Evolutionary conservation across 2,113 vertebrate genomes (phyloP), one percentile per base, ranked within the genome.

Genomic region (Myocastor coypus): DNA sequence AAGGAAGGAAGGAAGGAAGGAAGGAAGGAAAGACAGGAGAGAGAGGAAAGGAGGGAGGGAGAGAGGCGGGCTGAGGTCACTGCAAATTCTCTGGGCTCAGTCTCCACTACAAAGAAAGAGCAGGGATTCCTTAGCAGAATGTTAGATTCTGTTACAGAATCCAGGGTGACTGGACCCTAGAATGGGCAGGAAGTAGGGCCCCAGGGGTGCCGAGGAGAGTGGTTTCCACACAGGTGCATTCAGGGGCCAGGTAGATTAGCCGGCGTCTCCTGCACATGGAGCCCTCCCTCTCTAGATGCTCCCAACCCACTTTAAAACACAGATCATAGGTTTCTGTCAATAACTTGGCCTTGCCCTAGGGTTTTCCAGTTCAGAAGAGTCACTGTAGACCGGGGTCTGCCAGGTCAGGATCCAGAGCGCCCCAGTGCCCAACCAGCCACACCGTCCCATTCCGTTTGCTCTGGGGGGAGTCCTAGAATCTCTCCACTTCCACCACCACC

Each of bases 351-450:
- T 40, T 83, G 52, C n/a, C 69, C 88, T 28, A 20, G 77, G 17
- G 12, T 55, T 64, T 26, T 87, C 63, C 46, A 6, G 77, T 63
- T 77, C 59, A 66, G 71, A 46, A 77, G 37, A n/a, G 20, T 34
- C 37, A 5, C 10, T 30, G 9, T 52, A 34, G 5, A 34, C 10
- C 50, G 10, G 8, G 40, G n/a, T 2, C 3, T 0, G 2, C 24
- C 63, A 57, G 20, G 37, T 30, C 20, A 22, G 92, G 89, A 68
- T 32, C 64, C 68, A 52, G 42, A 52, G 6, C 6, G 46, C 26
- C 12, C 69, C 16, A 22, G 20, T 16, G 22, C 64, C 59, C 68
- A 75, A 19, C 9, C 30, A 50, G 42, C 32, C 63, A 42, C 5
- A 5, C 34, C 68, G 63, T 83, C 46, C 40, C 68, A 10, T 13